Base-by-base conservation (phyloP, 2,113 vertebrate species). In the Lepus timidus region DNA sequence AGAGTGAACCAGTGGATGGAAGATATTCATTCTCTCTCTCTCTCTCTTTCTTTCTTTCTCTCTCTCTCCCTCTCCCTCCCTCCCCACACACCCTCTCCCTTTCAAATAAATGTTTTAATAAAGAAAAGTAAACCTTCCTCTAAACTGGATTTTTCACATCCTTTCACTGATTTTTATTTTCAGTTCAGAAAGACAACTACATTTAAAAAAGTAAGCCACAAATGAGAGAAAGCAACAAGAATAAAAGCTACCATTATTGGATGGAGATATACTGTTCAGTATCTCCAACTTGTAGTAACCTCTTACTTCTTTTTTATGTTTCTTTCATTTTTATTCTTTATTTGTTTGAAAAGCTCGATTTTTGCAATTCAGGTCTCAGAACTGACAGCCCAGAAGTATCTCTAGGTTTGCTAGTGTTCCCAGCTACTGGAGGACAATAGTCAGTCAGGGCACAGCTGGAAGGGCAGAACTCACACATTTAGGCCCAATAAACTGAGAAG, bases 151-250 rank as follows among this genome's bases (percentile, higher is more conserved):
- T 36, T 73, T 85, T 70, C 58, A 85, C 58, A 71, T 20, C 70
- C 31, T 55, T 68, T 33, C 55, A 55, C 13, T 71, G 29, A 65
- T 80, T 85, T 91, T 76, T 74, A 68, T 78, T 79, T 76, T 52
- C 36, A 76, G n/a, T 78, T 85, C 49, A 51, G 3, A n/a, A 81
- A 58, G 51, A 64, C 67, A 6, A 36, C 7, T 39, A 51, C 51
- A 94, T 70, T 62, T 36, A 27, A 58, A 70, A 22, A 88, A 76
- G 23, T 39, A 49, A 93, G 87, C 12, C 55, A 81, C 71, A 80
- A 79, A 61, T n/a, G 29, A 73, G 61, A 71, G 58, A 8, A 39
- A 75, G 61, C 1, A 9, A 39, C 22, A 65, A 84, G 51, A 91
- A 61, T n/a, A n/a, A 90, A 83, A 84, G 67, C 4, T 71, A 0